These are phyloP conservation scores for Erythrocercus mccallii DNA, from an alignment of 2,113 vertebrate genomes.

Conservation along the genomic window DNA sequence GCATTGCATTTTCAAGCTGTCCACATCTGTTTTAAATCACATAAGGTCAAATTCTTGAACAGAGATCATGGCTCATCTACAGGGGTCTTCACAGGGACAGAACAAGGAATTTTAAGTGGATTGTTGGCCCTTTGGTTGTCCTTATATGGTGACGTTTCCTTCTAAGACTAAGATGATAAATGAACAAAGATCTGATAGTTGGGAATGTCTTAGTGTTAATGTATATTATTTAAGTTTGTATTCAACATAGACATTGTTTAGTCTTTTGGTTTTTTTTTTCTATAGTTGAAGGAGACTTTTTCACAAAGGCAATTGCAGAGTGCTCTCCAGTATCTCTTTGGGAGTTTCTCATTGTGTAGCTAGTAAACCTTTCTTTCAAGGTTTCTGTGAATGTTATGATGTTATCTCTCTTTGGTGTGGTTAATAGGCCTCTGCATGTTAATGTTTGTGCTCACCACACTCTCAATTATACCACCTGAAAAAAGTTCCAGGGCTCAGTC, in stretches of 20 bases:
- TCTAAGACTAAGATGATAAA: not conserved
- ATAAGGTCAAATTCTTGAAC: constrained; percentile 37
- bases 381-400: not conserved
- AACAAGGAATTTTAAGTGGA: constrained; percentile 17
- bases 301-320: not conserved
- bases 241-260: not conserved
- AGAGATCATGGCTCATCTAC: constrained; percentile 4
- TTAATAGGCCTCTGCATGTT: not conserved
- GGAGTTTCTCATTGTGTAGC: not conserved
- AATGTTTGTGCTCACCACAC: not conserved
- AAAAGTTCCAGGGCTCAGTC: not conserved
- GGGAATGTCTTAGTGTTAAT: not conserved
- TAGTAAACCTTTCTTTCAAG: not conserved
- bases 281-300: not conserved
- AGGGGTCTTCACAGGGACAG: not conserved
- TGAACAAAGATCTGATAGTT: not conserved
- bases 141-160: not conserved
- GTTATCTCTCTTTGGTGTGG: not conserved
- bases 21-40: constrained; percentile 25
- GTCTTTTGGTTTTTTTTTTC: not conserved
- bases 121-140: not conserved
- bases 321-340: not conserved
- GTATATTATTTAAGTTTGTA: not conserved
- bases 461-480: not conserved
- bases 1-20: not conserved